Evolutionary conservation across 2,113 vertebrate species (phyloP).

Genomic region (Agelaius phoeniceus): DNA sequence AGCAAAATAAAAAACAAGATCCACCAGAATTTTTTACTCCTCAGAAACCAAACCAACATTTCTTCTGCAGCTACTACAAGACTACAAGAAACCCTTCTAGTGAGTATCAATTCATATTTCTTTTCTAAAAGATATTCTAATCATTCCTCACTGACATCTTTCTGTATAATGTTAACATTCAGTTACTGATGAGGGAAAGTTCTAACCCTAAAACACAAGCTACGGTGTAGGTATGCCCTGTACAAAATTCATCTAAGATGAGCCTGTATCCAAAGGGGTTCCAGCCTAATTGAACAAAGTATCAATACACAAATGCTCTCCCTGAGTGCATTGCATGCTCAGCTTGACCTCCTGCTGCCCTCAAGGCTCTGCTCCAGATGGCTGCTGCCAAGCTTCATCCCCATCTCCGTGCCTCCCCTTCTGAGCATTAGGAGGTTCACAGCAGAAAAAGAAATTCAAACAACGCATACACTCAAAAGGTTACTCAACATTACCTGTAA

Average conservation of each 20-base stretch:
- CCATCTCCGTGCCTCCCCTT: fast-evolving
- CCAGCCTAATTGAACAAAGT: background rate
- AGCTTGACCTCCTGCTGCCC: background rate
- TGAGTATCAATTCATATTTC: background rate
- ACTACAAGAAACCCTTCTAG: background rate
- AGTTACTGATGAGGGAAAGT: background rate
- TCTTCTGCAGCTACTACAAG: background rate
- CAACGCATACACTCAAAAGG: background rate
- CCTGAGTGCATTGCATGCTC: background rate
- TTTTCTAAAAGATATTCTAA: background rate
- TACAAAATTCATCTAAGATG: background rate
- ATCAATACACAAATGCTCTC: background rate
- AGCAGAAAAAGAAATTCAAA: background rate
- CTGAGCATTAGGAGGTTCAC: background rate
- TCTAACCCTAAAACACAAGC: background rate
- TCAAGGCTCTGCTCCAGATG: background rate
- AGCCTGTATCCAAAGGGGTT: background rate
- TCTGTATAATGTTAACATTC: background rate
- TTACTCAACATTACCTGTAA: background rate
- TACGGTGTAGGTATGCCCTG: background rate
- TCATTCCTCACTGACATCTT: background rate
- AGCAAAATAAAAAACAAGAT: background rate
- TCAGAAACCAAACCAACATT: background rate
- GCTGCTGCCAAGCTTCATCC: background rate
- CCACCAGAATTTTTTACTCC: background rate